Base-by-base conservation (phyloP, 2,888 invertebrate species). In the Agonopterix subpropinquella region DNA sequence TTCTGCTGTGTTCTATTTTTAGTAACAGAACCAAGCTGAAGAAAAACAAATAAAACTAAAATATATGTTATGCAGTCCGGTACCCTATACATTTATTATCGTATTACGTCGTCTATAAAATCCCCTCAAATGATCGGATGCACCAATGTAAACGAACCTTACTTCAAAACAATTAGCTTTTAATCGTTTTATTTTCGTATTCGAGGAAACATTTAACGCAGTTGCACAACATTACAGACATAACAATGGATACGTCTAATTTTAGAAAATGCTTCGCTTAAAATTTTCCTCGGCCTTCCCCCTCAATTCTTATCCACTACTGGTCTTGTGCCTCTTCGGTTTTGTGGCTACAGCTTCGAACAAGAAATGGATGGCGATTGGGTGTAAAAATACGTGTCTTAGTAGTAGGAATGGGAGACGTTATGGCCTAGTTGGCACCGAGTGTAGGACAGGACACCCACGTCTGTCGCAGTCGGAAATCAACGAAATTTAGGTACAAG, bases 371-470 rank as follows among this genome's bases (percentile, higher is more conserved):
- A 70, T 48, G 11, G 28, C 15, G 37, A 41, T 8, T 47, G n/a
- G 46, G 47, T 43, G 54, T 56, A 61, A 45, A 43, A 51, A 50
- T 58, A 49, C 49, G 52, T 50, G 13, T 49, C 44, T 50, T 69
- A 61, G 74, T 77, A 66, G 58, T 58, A 53, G 62, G 70, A 58
- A 58, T 62, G 54, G 62, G 75, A 80, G 80, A 79, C 77, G 76
- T 70, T 73, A 72, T 80, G 87, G 74, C 86, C 85, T 77, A 86
- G 62, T 86, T 86, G 87, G 86, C 85, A 85, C 59, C 55, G 57
- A 55, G 57, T 67, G n/a, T n/a, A n/a, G n/a, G n/a, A n/a, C n/a
- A 1, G 56, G 53, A 57, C 72, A 59, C 80, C 80, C 76, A 77
- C 80, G 67, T 46, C 53, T 53, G 74, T 70, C 70, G 64, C 66